Evolutionary conservation across 2,888 invertebrate genomes (phyloP), one percentile per base, ranked within the genome.

Genomic region (Clepsis dumicolana): DNA sequence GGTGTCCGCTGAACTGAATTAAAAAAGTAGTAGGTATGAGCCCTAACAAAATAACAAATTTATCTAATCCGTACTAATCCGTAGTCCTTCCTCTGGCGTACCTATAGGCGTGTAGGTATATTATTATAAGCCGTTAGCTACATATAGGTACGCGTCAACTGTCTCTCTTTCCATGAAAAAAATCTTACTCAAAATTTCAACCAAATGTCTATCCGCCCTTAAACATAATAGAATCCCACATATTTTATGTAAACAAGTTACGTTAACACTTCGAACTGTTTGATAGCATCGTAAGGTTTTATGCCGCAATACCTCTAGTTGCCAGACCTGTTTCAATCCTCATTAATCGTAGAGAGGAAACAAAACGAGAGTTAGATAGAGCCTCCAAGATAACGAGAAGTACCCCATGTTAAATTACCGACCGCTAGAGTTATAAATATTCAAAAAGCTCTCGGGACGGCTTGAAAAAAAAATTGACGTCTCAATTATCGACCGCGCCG

Each of bases 341-440:
- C 78, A 76, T 80, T 78, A 78, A 77, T 79, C 77, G 75, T 74
- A 74, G 77, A 73, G 72, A 74, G 72, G 74, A 78, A 77, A 74
- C 72, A 64, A 64, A 72, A 70, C 74, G 75, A 80, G 73, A 84
- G 78, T 78, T 76, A 88, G 90, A 91, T 91, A 88, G 82, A 89
- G 77, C 75, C 80, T 74, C 74, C 69, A 68, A 91, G 92, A 92
- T 93, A 93, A 91, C 86, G 78, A 86, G 87, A 86, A 85, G 84
- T 87, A 86, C 86, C 87, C 81, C 32, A 68, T 59, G 68, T 88
- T 87, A 89, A 91, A 91, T 91, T 91, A 91, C 86, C 84, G 87
- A 73, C 82, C 84, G 80, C 83, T 84, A 86, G 83, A 81, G 86
- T 88, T 90, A 92, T 93, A 92, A 93, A 92, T 92, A 92, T 92